Evolutionary conservation across 2,113 vertebrate species (phyloP).

Genomic region (Callorhinus ursinus): DNA sequence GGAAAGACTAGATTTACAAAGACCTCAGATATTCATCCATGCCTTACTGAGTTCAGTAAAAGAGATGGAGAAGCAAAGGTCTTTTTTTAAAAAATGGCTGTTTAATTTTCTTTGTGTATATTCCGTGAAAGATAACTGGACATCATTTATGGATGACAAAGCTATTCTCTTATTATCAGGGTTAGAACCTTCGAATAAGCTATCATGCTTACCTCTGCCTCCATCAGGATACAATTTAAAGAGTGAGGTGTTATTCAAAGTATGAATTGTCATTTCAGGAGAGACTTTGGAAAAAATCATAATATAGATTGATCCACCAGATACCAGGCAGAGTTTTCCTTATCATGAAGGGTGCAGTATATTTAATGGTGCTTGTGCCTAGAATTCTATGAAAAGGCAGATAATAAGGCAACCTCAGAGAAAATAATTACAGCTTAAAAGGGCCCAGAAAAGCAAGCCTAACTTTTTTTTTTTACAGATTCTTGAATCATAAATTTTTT

Average conservation of each 20-base stretch:
- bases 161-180: background rate
- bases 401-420: constrained; percentile 32
- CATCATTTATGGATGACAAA: background rate
- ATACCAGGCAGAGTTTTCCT: background rate
- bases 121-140: constrained; percentile 19
- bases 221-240: background rate
- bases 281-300: background rate
- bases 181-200: background rate
- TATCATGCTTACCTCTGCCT: background rate
- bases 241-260: background rate
- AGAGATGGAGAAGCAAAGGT: background rate
- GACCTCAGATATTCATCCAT: background rate
- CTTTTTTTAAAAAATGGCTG: background rate
- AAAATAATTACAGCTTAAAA: constrained; percentile 38
- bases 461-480: background rate
- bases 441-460: background rate
- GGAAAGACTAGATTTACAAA: constrained; percentile 16
- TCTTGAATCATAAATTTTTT: background rate
- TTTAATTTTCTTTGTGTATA: background rate
- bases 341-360: background rate
- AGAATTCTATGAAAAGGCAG: constrained; percentile 24
- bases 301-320: background rate
- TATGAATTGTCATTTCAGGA: background rate
- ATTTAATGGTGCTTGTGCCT: background rate
- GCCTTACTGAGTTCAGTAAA: constrained; percentile 19